Evolutionary conservation across 2,797 vertebrate genomes (phyloP), one percentile per base, ranked within the genome.

Genomic region (Propithecus deckenii): DNA sequence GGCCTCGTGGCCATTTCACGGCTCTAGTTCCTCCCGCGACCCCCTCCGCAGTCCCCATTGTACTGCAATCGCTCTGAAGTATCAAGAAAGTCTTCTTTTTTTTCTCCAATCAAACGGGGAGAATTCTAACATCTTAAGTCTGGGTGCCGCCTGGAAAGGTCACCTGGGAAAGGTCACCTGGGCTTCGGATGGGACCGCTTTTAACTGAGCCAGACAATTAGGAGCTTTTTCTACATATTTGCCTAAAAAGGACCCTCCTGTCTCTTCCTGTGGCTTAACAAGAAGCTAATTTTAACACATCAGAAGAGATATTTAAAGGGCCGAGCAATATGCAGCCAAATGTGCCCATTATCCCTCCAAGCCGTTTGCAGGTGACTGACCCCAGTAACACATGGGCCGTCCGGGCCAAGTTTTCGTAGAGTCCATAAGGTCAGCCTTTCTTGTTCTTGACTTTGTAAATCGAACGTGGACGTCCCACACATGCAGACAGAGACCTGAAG

Each of bases 211-310:
- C 93, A 86, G 72, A 96, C 85, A 72, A 81, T 86, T 20, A 65
- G 75, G 59, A n/a, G 86, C 32, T 80, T 89, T 81, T 80, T 57
- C 46, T 25, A 52, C 91, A 75, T 65, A 86, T 96, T 93, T 94
- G 96, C 93, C 95, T 95, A 76, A 95, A 95, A 96, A 94, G 92
- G 76, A 57, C 50, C 12, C n/a, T 75, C 75, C 71, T 72, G 86
- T 93, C 71, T 87, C 89, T 67, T 94, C 43, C 32, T 41, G 89
- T 87, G 89, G 57, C 28, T 75, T 43, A 89, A 55, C 79, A 63
- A 72, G 76, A 92, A 87, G 84, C 97, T 97, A 95, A 97, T 97
- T 94, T 97, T 97, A 95, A 85, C 96, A 96, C 96, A 94, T 96
- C 96, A 95, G 86, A 97, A 38, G 84, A 80, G 65, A 81, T 67